phyloP scores from a whole-genome alignment of 2,113 vertebrate species.

The Mesitornis unicolor region DNA sequence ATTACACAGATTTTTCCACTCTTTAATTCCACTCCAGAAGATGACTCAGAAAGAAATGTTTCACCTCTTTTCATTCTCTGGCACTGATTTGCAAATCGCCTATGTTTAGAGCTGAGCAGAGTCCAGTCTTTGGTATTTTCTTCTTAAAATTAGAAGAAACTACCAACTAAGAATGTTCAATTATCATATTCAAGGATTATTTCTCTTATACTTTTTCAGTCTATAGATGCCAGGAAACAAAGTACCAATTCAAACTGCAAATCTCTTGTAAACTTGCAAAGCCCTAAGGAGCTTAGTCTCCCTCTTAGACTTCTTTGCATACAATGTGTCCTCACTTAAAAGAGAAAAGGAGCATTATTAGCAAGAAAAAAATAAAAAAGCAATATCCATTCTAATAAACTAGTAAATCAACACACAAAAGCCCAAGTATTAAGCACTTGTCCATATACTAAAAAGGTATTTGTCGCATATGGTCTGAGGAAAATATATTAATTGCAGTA shows the following conservation, averaged over 20 bases:
- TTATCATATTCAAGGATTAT: background rate
- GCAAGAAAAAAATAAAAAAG: background rate
- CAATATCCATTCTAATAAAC: background rate
- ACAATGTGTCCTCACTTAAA: background rate
- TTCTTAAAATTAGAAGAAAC: background rate
- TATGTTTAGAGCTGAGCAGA: background rate
- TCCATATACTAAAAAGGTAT: background rate
- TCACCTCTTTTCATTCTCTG: background rate
- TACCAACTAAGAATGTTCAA: background rate
- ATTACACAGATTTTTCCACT: background rate
- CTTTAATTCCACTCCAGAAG: background rate
- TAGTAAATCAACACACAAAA: background rate
- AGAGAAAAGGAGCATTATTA: background rate
- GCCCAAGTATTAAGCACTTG: background rate
- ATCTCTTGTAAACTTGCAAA: slow-evolving; percentile 45
- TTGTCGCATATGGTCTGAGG: background rate
- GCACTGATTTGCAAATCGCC: background rate
- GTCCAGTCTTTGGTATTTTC: background rate
- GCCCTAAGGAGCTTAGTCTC: slow-evolving; percentile 34
- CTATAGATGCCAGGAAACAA: slow-evolving; percentile 13
- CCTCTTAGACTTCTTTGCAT: background rate
- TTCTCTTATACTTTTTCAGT: background rate
- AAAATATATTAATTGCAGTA: background rate
- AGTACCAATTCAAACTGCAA: slow-evolving; percentile 33
- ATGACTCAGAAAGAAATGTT: background rate